Evolutionary conservation across 2,888 invertebrate species (phyloP), one percentile per base, ranked within the genome.

Genomic region (Mythimna ferrago): DNA sequence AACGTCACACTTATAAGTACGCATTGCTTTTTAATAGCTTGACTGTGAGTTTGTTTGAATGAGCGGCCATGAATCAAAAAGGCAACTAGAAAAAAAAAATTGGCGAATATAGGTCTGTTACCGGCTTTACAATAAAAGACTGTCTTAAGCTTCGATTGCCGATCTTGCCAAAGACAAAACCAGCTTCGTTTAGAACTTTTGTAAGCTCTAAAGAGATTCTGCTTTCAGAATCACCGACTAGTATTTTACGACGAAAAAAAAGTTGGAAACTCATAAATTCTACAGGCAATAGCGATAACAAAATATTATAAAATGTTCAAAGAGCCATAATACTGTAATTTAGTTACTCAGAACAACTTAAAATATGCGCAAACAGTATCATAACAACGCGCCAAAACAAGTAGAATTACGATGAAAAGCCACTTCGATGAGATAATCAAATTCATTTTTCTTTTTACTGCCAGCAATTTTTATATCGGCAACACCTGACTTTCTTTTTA

Each of bases 301-400:
- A 73, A 72, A 75, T 26, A 53, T 53, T 67, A 66, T 73, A 74
- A 58, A 69, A 51, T 71, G 66, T 73, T 81, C 66, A 73, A 83
- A 79, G 64, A 76, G 21, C 69, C 65, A 83, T 79, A 61, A 81
- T 74, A 71, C 61, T 62, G 48, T 71, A 70, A 78, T 78, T 71
- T 72, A 32, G 51, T 35, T 65, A 71, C 71, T 81, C 73, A 53
- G 35, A 63, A 66, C 53, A 71, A 61, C 63, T 69, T 76, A 70
- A 79, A 79, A 72, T 81, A 77, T 79, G 69, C 65, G 60, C 54
- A 75, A 77, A 72, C 56, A 76, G 71, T 66, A 73, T 67, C 21
- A 35, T n/a, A 69, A 77, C 70, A 81, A 61, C 56, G 57, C 44
- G 38, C 56, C 38, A 63, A 64, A 80, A 69, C 21, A 72, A 58